These are phyloP conservation scores for Drepana arcuata DNA, from an alignment of 1,140 invertebrate genomes.

Conservation along the genomic window DNA sequence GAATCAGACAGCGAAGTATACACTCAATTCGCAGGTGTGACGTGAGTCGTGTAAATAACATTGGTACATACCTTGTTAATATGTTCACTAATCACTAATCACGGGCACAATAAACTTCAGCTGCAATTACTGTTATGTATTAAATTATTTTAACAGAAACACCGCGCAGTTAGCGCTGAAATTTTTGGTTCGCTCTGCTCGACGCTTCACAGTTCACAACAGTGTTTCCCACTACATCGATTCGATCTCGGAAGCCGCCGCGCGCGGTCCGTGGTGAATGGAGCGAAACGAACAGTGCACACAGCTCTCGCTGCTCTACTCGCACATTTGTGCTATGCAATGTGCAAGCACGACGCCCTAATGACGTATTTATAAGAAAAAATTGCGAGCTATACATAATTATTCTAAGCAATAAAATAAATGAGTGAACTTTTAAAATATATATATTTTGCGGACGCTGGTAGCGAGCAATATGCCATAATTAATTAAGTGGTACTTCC, in stretches of 20 bases:
- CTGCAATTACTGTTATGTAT: slow-evolving; percentile 16
- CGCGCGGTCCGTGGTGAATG: slow-evolving; percentile 54
- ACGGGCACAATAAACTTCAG: no score
- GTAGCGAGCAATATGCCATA: no score
- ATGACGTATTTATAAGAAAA: no score
- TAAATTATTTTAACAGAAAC: slow-evolving; percentile 24
- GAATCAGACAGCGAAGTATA: slow-evolving; percentile 20
- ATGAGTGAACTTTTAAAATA: no score
- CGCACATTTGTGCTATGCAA: slow-evolving; percentile 41
- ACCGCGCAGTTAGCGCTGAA: slow-evolving; percentile 33
- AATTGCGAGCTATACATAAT: no score
- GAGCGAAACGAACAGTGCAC: slow-evolving; percentile 40
- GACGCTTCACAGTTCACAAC: slow-evolving; percentile 46
- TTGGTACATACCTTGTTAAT: slow-evolving; percentile 46
- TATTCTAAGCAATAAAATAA: no score
- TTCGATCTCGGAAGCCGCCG: slow-evolving; percentile 56
- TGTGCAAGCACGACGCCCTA: no score
- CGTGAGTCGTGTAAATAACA: slow-evolving; percentile 54
- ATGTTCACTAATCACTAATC: slow-evolving; percentile 27
- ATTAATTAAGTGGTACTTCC: no score
- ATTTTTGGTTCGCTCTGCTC: slow-evolving; percentile 46
- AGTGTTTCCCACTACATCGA: slow-evolving; percentile 60
- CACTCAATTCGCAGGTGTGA: slow-evolving; percentile 48
- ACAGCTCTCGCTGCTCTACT: slow-evolving; percentile 23
- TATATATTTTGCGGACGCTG: no score